A percentile compares a stretch with the other conserved stretches of the same genome.
phyloP scores from a whole-genome alignment of 2,888 invertebrate species.

The Lydus trimaculatus region DNA sequence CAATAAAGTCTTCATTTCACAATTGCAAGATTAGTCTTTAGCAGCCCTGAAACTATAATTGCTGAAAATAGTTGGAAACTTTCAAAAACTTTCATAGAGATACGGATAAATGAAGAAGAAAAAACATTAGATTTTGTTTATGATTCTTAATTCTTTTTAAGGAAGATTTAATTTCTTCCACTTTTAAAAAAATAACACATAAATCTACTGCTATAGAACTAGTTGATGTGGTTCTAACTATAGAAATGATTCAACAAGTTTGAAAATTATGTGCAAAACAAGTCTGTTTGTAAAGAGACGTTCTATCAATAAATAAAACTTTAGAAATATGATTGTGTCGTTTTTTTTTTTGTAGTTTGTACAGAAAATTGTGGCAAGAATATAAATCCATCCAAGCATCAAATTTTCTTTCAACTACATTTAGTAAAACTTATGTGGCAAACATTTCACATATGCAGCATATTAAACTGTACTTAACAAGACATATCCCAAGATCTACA shows the following conservation, averaged over 20 bases:
- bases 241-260: not conserved
- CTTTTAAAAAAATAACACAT: not conserved
- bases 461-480: not conserved
- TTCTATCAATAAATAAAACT: not conserved
- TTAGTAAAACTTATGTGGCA: not conserved
- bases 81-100: too few species aligned
- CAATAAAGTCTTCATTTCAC: too few species aligned
- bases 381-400: not conserved
- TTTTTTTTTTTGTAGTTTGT: too few species aligned
- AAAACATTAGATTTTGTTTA: not conserved
- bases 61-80: too few species aligned
- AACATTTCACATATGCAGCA: not conserved
- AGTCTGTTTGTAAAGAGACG: not conserved
- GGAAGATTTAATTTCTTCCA: not conserved
- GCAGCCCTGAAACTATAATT: too few species aligned
- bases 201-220: not conserved
- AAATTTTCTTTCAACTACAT: not conserved
- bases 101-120: too few species aligned
- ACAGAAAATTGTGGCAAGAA: not conserved
- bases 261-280: not conserved
- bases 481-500: not conserved
- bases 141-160: not conserved
- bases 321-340: not conserved
- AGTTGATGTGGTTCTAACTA: not conserved
- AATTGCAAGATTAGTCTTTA: too few species aligned